Evolutionary conservation across 2,797 vertebrate species (phyloP), one percentile per base, ranked within the genome.

Genomic region (Thaleichthys pacificus): DNA sequence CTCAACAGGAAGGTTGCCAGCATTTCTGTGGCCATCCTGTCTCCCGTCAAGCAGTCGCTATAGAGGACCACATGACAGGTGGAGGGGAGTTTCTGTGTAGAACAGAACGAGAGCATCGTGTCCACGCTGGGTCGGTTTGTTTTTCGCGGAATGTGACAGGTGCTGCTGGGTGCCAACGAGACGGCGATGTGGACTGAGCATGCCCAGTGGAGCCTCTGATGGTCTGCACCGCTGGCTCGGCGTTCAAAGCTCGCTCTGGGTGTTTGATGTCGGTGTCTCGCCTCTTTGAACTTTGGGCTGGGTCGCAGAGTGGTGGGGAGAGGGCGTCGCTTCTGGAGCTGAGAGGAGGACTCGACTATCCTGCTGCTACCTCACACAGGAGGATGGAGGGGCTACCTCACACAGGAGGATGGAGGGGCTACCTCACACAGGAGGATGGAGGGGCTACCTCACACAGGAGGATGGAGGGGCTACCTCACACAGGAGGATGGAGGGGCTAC

Each of bases 201-300:
- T 75, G 77, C 82, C 82, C 86, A 22, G 14, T 83, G 79, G 84
- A 85, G 54, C 71, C 76, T 57, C 77, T 82, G 82, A 87, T 82
- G 79, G 80, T 84, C 84, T 77, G 75, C 80, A 77, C 79, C 73
- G 82, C 82, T 89, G 86, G 83, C 87, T 63, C 76, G 71, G 68
- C 84, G 81, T 90, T 91, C 86, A 91, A 89, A 89, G 88, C 76
- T 76, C 35, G 1, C 73, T 72, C 69, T 81, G 74, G 71, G 78
- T 82, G 80, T 89, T 89, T 87, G 76, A 89, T 88, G 86, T 82
- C 70, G 15, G 74, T 71, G 69, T 78, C 81, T 84, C 61, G 77
- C 63, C 78, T 71, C 71, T 89, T 82, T 86, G 85, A 86, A 76
- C 84, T 66, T 21, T 74, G 75, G 47, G 47, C 82, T 89, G 80